Evolutionary conservation across 23 tunicate genomes (phyloP), one percentile per base, ranked within the genome.

Genomic region (Clavelina lepadiformis): DNA sequence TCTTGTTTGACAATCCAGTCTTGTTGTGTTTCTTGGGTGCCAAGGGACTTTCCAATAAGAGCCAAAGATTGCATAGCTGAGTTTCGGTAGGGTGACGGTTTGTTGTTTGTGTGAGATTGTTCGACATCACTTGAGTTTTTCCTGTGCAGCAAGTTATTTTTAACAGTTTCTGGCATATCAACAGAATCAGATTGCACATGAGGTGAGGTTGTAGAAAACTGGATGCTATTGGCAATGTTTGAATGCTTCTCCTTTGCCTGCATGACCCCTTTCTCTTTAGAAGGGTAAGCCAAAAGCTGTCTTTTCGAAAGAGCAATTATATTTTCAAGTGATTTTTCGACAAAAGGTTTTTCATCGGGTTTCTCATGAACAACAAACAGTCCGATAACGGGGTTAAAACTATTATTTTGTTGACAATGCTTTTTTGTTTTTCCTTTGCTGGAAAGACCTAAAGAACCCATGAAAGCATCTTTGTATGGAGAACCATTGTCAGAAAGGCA

Each of bases 51-150:
- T 56, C 97, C 97, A 28, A 89, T 89, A 7, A 68, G 58, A n/a
- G 97, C 89, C 28, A 89, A 67, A 27, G 82, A 74, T 33, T 81
- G 89, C 91, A 89, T 89, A 31, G 97, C 84, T 41, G 89, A 75
- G 46, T 72, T 89, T 22, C 75, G 68, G 45, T 65, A 89, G n/a
- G 79, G 74, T n/a, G n/a, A n/a, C n/a, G n/a, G n/a, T n/a, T n/a
- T n/a, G n/a, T n/a, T n/a, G n/a, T n/a, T n/a, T n/a, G n/a, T n/a
- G n/a, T n/a, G n/a, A n/a, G n/a, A n/a, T n/a, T n/a, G n/a, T 44
- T 66, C 47, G 22, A 6, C 22, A 46, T 22, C 15, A 28, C 3
- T 5, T 3, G 56, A 25, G 8, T 3, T 35, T 5, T 63, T 13
- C 8, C 11, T 8, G 6, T 6, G 24, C 7, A 13, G 21, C 4